Conservation (phyloP, 2,113 vertebrate genomes). For the Climacteris rufus region DNA sequence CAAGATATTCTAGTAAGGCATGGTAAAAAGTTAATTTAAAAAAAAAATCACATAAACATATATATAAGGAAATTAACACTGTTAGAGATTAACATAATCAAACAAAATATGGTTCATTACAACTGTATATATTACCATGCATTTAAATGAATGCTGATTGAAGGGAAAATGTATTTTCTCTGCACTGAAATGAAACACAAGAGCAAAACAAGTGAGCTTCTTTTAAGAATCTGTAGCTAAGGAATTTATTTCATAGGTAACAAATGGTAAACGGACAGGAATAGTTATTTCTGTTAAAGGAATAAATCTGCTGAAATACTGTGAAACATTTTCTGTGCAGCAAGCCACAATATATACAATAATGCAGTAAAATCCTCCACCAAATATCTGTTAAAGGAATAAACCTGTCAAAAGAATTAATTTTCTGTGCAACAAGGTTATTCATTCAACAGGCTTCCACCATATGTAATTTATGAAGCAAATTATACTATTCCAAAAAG, state of each 20-base stretch:
- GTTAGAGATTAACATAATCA: slow-evolving; percentile 71
- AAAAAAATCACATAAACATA: slow-evolving; percentile 66
- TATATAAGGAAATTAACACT: slow-evolving; percentile 72
- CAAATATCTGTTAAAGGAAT: slow-evolving; percentile 74
- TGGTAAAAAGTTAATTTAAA: slow-evolving; percentile 59
- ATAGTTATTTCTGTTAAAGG: slow-evolving; percentile 57
- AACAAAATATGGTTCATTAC: slow-evolving; percentile 72
- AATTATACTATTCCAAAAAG: slow-evolving; percentile 73
- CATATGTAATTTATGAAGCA: slow-evolving; percentile 79
- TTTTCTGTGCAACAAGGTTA: slow-evolving; percentile 77
- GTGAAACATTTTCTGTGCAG: slow-evolving; percentile 64
- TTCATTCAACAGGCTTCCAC: slow-evolving; percentile 76
- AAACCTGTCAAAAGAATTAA: slow-evolving; percentile 79
- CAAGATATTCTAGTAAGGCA: slow-evolving; percentile 41
- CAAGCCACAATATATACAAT: slow-evolving; percentile 72
- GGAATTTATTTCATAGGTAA: slow-evolving; percentile 44
- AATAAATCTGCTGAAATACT: slow-evolving; percentile 52
- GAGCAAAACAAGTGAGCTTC: slow-evolving; percentile 32
- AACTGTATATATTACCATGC: slow-evolving; percentile 67
- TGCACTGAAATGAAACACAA: slow-evolving; percentile 27
- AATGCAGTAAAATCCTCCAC: slow-evolving; percentile 73
- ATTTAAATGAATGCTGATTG: slow-evolving; percentile 61
- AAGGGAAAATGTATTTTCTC: slow-evolving; percentile 49
- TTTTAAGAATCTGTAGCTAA: slow-evolving; percentile 31
- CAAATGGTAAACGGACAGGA: slow-evolving; percentile 36